Evolutionary conservation across 1,140 invertebrate species (phyloP).

Genomic region (Venturia canescens): DNA sequence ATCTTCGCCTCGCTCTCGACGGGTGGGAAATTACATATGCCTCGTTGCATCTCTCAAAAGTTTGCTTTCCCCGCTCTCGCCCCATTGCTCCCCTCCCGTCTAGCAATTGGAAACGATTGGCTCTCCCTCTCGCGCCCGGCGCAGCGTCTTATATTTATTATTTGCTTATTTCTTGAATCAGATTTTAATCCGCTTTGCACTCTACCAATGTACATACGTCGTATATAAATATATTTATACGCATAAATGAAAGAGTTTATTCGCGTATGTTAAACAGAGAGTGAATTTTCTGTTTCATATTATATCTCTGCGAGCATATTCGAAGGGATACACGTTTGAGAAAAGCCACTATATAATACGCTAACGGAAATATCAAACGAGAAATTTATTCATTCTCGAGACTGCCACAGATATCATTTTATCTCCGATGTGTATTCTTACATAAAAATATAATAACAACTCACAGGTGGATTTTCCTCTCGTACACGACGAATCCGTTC

Average conservation of each 20-base stretch:
- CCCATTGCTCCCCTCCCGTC: not conserved
- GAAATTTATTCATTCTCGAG: not conserved
- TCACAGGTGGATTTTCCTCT: not conserved
- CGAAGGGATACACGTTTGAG: not conserved
- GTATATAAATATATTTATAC: not conserved
- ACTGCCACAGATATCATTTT: slow-evolving; percentile 28
- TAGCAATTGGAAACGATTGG: not conserved
- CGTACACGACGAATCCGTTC: not conserved
- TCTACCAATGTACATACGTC: not conserved
- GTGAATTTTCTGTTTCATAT: not conserved
- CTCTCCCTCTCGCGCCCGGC: too few species aligned
- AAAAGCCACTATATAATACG: not conserved
- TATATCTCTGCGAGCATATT: not conserved
- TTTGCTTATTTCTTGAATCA: slow-evolving; percentile 27
- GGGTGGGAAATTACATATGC: slow-evolving; percentile 7
- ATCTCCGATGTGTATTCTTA: slow-evolving; percentile 14
- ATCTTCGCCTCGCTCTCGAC: not conserved
- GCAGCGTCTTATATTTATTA: slow-evolving; percentile 32
- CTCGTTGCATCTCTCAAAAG: not conserved
- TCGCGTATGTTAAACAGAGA: not conserved
- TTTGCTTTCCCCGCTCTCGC: not conserved
- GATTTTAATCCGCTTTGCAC: slow-evolving; percentile 28
- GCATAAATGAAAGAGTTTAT: slow-evolving; percentile 1
- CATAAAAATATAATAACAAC: slow-evolving; percentile 11
- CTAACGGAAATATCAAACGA: not conserved